These are phyloP conservation scores for Chamaea fasciata DNA, from an alignment of 2,113 vertebrate genomes.

Conservation along the genomic window DNA sequence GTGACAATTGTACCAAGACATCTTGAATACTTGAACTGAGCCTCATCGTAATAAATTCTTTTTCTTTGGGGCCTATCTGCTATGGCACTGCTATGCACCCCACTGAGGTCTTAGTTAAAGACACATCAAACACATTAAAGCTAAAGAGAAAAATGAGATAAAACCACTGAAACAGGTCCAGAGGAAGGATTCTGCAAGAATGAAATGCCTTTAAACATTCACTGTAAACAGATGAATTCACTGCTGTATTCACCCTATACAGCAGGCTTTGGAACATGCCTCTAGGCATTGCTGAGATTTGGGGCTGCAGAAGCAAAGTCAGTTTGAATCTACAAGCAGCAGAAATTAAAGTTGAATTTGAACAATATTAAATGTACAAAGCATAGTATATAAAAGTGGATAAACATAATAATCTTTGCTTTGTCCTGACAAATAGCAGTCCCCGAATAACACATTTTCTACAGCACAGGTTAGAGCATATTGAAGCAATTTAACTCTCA, in stretches of 20 bases:
- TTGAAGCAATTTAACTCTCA: background rate
- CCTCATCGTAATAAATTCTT: constrained; percentile 18
- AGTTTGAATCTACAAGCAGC: background rate
- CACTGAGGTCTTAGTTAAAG: constrained; percentile 20
- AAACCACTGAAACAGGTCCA: background rate
- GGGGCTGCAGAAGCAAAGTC: background rate
- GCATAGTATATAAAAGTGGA: background rate
- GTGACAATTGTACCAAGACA: background rate
- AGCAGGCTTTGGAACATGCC: background rate
- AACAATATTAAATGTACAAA: background rate
- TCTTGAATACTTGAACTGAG: constrained; percentile 31
- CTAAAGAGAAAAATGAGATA: constrained; percentile 32
- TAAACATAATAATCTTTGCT: background rate
- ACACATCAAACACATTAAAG: constrained; percentile 17
- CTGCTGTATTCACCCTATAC: too few relatives aligned
- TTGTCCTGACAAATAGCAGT: background rate
- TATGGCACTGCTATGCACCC: background rate
- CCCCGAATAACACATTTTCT: background rate
- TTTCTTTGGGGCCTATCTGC: constrained; percentile 12
- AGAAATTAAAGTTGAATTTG: background rate
- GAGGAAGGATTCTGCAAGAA: background rate
- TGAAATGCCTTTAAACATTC: background rate
- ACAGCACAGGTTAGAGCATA: background rate
- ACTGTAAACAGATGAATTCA: background rate
- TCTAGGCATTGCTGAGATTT: background rate